Evolutionary conservation across 1,140 invertebrate genomes (phyloP), one percentile per base, ranked within the genome.

Genomic region (Zaprionus tsacasi): DNA sequence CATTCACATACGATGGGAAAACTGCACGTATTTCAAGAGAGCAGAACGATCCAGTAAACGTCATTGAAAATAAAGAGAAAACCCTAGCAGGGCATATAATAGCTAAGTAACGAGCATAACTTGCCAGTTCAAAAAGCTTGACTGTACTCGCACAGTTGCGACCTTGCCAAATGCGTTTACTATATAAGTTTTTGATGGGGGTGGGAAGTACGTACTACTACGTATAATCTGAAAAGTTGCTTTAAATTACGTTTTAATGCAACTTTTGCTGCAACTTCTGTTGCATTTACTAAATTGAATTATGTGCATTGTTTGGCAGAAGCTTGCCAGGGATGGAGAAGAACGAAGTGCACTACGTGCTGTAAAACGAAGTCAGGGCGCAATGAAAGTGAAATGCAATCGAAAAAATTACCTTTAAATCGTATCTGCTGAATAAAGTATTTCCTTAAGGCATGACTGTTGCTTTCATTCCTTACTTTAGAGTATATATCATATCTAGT

Each of bases 261-360:
- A 73, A 83, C 64, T 75, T 88, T 77, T 87, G 88, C 78, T 88
- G 83, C 83, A 80, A 80, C 73, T 88, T 87, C 83, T 83, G 80
- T 89, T 88, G 83, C 77, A 81, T 83, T 81, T 76, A 55, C 69
- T 68, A 89, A 88, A 88, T 88, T 88, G 70, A 89, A 89, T 89
- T 89, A 81, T 76, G 69, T 76, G 73, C 81, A 68, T 38, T 52
- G 13, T 10, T 15, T 8, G 11, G 30, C 11, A 36, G 55, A 45
- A 67, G 45, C 38, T 52, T 17, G 12, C 8, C 56, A 7, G 6
- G 40, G 57, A 52, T 50, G 43, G 0, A 43, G 2, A 45, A 15
- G 15, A 15, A 15, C 3, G n/a, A 7, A 45, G 8, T 10, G 40
- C 8, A 15, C 3, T 45, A 15, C 40, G 40, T 45, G 40, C 27